Percentiles rank a stretch among this genome's conserved stretches.
phyloP scores from a whole-genome alignment of 2,888 invertebrate species.

The Eristalinus aeneus region DNA sequence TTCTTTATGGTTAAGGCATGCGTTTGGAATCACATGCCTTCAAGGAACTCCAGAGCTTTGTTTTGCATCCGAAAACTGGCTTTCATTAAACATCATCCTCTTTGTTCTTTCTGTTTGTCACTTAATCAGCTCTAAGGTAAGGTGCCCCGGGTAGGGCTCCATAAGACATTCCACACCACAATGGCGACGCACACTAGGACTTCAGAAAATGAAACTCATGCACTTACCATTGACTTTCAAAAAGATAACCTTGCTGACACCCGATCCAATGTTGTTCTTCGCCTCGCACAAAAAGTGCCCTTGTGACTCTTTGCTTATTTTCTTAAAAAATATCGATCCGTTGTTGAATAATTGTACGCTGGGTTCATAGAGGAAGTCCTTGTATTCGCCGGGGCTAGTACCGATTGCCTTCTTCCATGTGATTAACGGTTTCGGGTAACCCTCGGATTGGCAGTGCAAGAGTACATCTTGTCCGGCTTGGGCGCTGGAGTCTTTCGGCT shows the following conservation, averaged over 20 bases:
- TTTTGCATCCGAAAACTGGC: no score
- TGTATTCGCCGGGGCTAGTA: conserved; percentile 89
- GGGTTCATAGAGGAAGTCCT: conserved; percentile 90
- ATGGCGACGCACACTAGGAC: no score
- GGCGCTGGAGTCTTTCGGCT: conserved; percentile 91
- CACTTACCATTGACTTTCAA: conserved; percentile 92
- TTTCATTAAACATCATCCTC: no score
- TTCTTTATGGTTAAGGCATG: no score
- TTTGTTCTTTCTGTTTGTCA: no score
- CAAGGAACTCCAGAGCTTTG: no score
- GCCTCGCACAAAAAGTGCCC: conserved; percentile 96
- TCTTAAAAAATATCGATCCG: conserved; percentile 91
- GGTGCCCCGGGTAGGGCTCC: no score
- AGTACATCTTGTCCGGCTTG: conserved; percentile 91
- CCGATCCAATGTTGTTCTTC: conserved; percentile 94
- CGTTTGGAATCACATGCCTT: no score
- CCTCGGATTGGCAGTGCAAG: conserved; percentile 94
- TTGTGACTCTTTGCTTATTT: conserved; percentile 92
- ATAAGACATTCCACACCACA: no score
- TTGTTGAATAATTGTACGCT: conserved; percentile 89
- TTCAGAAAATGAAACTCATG: background rate
- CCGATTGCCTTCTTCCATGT: conserved; percentile 95
- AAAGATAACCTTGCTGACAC: conserved; percentile 94
- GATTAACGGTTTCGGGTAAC: conserved; percentile 93
- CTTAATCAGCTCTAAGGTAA: no score